These are phyloP conservation scores for Mimumesa dahlbomi DNA, from an alignment of 2,888 invertebrate species.

Conservation along the genomic window DNA sequence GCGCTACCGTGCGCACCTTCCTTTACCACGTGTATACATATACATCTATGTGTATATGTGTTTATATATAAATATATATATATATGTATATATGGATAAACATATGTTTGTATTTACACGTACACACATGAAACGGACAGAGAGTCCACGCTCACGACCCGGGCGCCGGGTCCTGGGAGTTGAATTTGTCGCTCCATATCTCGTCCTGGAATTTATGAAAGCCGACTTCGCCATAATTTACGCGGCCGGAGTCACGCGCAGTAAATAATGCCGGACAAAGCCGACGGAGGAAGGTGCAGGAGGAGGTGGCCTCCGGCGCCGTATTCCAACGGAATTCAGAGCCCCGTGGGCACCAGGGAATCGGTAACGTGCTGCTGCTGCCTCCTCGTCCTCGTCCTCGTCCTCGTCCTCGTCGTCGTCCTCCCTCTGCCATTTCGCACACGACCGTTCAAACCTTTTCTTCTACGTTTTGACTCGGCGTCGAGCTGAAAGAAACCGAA, in stretches of 20 bases:
- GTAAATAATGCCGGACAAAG: constrained; percentile 72
- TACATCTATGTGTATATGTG: too few species aligned
- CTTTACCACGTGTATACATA: constrained; percentile 32
- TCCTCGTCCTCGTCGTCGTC: too few species aligned
- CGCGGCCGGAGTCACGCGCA: constrained; percentile 59
- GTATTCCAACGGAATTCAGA: constrained; percentile 49
- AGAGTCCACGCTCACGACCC: constrained; percentile 39
- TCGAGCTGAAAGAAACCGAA: constrained; percentile 4
- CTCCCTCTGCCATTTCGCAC: constrained; percentile 19
- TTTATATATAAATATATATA: too few species aligned
- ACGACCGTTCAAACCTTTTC: constrained; percentile 7
- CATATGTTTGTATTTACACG: too few species aligned
- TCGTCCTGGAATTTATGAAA: constrained; percentile 73
- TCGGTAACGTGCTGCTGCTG: constrained; percentile 59
- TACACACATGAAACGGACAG: not conserved
- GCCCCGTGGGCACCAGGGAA: constrained; percentile 37
- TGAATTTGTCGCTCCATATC: constrained; percentile 77
- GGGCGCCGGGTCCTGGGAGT: constrained; percentile 67
- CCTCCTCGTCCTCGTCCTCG: too few species aligned
- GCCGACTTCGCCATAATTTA: constrained; percentile 71
- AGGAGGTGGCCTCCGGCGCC: constrained; percentile 40
- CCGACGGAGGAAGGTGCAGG: constrained; percentile 46
- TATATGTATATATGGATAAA: too few species aligned
- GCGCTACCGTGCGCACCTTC: constrained; percentile 38
- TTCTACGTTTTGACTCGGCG: not conserved